Base-by-base conservation (phyloP, 2,797 vertebrate genomes). In the Enteromius afrohamiltoni region DNA sequence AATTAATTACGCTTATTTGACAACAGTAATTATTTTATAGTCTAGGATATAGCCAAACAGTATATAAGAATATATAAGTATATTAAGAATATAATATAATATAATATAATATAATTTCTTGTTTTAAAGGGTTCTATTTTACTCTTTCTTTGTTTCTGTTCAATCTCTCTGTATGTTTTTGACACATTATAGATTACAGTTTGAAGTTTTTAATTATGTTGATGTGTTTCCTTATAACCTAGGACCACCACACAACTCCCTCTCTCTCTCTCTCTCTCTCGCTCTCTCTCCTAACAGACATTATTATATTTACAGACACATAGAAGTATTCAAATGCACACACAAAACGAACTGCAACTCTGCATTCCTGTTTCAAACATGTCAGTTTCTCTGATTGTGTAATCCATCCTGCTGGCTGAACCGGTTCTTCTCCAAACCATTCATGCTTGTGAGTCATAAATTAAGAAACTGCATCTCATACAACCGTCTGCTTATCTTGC, bases 401-500 rank as follows among this genome's bases (percentile, higher is more conserved):
- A 76, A 77, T 83, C 34, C 47, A 76, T 83, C 47, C 31, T 55
- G 6, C 49, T 6, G 47, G 62, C 16, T 76, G 10, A 29, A 76
- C 49, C 13, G 0, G 19, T 77, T 83, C 49, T 77, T 68, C 49
- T 6, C 9, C 16, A 67, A 74, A 55, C 49, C 6, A 75, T 67
- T 75, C 47, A 51, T 65, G 23, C 45, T 82, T 0, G 14, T 14
- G 14, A 62, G 47, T 11, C 60, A 47, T 81, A 73, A 45, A 60
- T 49, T 73, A 23, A 55, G 23, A 82, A 82, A 82, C 5, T 74
- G 42, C 53, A 64, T 64, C 34, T 64, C 14, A 74, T 49, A 49
- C 42, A 74, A 40, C 14, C n/a, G 16, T 34, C 23, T 65, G 45
- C 71, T 82, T 82, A 67, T 68, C 47, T 45, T 68, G 64, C 37